Conservation (phyloP, 2,888 invertebrate species). For the Agrotis clavis region DNA sequence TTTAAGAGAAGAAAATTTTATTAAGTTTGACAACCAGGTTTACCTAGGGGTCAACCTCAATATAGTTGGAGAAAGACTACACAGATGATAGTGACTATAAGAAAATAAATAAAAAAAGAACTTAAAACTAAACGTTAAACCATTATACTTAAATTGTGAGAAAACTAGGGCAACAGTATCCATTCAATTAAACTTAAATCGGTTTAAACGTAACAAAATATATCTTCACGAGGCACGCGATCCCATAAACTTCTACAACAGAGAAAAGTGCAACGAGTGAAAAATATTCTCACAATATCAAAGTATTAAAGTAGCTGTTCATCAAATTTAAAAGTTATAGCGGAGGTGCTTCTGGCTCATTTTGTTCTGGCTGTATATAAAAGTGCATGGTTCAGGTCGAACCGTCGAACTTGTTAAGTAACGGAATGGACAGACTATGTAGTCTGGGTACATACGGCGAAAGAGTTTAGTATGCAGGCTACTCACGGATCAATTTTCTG, state of each 20-base stretch:
- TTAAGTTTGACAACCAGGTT: background rate
- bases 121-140: background rate
- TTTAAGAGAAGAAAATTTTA: background rate
- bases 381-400: constrained; percentile 67
- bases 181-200: constrained; percentile 41
- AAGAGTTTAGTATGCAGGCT: constrained; percentile 6
- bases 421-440: constrained; percentile 76
- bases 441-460: constrained; percentile 47
- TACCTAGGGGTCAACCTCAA: too few relatives aligned
- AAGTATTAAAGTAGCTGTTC: constrained; percentile 74
- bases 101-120: too few relatives aligned
- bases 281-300: constrained; percentile 72
- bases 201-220: constrained; percentile 39
- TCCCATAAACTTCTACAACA: constrained; percentile 51
- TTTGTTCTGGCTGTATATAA: constrained; percentile 71
- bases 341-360: constrained; percentile 61
- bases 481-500: background rate
- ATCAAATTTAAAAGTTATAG: constrained; percentile 80
- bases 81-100: too few relatives aligned
- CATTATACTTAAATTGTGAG: constrained; percentile 2
- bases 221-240: constrained; percentile 44
- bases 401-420: constrained; percentile 74
- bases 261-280: constrained; percentile 64
- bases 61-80: too few relatives aligned
- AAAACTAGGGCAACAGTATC: constrained; percentile 16